Evolutionary conservation across 2,797 vertebrate species (phyloP), one percentile per base, ranked within the genome.

Genomic region (Sphaeramia orbicularis): DNA sequence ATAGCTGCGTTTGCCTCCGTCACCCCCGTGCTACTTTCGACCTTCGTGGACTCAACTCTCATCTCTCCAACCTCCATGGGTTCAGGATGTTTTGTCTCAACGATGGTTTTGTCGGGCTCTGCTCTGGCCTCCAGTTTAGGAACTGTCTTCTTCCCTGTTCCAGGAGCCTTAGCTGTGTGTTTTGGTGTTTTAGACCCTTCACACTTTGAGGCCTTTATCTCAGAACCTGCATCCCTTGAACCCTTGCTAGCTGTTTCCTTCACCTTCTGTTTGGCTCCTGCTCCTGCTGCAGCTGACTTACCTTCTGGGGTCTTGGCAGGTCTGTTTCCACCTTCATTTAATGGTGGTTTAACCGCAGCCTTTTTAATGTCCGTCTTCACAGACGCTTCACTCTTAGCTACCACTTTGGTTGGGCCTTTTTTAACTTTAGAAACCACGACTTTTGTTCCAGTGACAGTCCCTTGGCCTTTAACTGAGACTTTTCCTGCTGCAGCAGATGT

Each of bases 361-460:
- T 65, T 61, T 44, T 19, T 65, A 16, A 48, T 61, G 45, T 44
- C 36, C 0, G 38, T 18, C 48, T 62, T 65, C n/a, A n/a, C n/a
- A n/a, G n/a, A n/a, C n/a, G n/a, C n/a, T n/a, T n/a, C n/a, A n/a
- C n/a, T n/a, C n/a, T n/a, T n/a, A n/a, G n/a, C n/a, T 0, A 1
- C 0, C 0, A 4, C 43, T 59, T 77, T 80, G 6, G 12, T 19
- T 10, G 50, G 44, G 4, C 38, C 1, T 2, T 10, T 66, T 45
- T 78, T 85, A 0, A 54, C 68, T 65, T 79, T 82, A 3, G 66
- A 54, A 32, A 72, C 40, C 14, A 62, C 16, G 1, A 60, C 61
- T 49, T 76, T 81, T 7, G 61, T 42, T 38, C 70, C 67, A 6
- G 21, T n/a, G 14, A 32, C 30, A 10, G 8, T 9, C 0, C 9